A percentile compares a stretch with the other conserved stretches of the same genome.
These are phyloP conservation scores for Plagodis dolabraria DNA, from an alignment of 2,888 invertebrate genomes.

Conservation along the genomic window DNA sequence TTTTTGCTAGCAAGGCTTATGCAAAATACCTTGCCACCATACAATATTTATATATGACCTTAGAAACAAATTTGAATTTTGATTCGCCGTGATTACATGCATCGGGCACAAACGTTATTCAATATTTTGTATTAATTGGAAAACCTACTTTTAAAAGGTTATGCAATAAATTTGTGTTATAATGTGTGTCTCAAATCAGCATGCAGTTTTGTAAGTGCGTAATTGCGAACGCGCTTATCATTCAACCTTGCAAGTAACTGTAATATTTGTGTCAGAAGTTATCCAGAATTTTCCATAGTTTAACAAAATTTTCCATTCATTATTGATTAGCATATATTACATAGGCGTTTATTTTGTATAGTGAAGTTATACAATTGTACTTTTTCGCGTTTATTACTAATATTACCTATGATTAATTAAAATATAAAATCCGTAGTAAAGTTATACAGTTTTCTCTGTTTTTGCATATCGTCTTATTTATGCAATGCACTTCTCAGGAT, in stretches of 20 bases:
- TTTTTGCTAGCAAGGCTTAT: no score
- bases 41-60: slow-evolving; percentile 38
- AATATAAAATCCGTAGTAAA: no score
- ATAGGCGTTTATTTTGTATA: no score
- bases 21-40: background rate
- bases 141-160: slow-evolving; percentile 32
- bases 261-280: background rate
- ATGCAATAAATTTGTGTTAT: slow-evolving; percentile 13
- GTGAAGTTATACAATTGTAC: no score
- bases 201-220: slow-evolving; percentile 27
- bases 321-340: no score
- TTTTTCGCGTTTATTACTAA: no score
- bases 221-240: slow-evolving; percentile 12
- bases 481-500: no score
- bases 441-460: no score
- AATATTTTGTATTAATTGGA: slow-evolving; percentile 30
- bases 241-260: slow-evolving; percentile 6
- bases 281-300: background rate
- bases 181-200: slow-evolving; percentile 14
- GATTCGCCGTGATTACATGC: slow-evolving; percentile 49
- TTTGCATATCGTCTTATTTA: no score
- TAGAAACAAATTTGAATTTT: slow-evolving; percentile 60
- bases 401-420: no score
- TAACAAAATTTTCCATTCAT: background rate
- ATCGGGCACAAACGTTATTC: slow-evolving; percentile 37